Evolutionary conservation across 2,797 vertebrate species (phyloP).

Genomic region (Pristis pectinata): DNA sequence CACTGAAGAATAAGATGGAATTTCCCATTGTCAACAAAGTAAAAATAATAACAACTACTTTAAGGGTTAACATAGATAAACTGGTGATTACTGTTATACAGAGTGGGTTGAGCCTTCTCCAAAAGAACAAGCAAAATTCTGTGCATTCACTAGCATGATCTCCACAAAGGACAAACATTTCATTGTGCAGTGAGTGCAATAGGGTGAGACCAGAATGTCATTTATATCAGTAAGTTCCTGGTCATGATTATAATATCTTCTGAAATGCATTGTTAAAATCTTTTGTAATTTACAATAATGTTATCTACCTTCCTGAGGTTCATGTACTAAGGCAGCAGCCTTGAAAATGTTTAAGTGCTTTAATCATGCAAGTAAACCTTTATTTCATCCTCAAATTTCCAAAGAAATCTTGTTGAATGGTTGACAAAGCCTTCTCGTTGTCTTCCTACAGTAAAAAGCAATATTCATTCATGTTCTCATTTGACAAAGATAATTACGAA

Average conservation of each 20-base stretch:
- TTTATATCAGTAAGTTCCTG: neutral
- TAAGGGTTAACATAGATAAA: constrained; percentile 16
- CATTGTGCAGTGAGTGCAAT: neutral
- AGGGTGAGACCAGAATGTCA: neutral
- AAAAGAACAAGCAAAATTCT: constrained; percentile 26
- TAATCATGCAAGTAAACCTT: constrained; percentile 2
- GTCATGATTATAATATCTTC: neutral
- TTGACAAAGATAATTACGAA: neutral
- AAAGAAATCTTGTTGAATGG: neutral
- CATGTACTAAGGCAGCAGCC: neutral
- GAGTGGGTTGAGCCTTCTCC: neutral
- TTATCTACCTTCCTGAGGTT: neutral
- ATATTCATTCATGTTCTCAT: constrained; percentile 17
- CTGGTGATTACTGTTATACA: neutral
- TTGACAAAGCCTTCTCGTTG: neutral
- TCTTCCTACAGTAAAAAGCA: neutral
- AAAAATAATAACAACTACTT: neutral
- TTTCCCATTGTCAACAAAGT: constrained; percentile 20
- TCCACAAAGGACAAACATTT: constrained; percentile 4
- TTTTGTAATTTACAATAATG: neutral
- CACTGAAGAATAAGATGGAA: neutral
- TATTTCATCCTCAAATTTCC: neutral
- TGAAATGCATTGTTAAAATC: neutral
- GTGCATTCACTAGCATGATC: neutral
- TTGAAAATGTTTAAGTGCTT: constrained; percentile 12